Conservation (phyloP, 2,113 vertebrate genomes). For the Cichladusa arquata region DNA sequence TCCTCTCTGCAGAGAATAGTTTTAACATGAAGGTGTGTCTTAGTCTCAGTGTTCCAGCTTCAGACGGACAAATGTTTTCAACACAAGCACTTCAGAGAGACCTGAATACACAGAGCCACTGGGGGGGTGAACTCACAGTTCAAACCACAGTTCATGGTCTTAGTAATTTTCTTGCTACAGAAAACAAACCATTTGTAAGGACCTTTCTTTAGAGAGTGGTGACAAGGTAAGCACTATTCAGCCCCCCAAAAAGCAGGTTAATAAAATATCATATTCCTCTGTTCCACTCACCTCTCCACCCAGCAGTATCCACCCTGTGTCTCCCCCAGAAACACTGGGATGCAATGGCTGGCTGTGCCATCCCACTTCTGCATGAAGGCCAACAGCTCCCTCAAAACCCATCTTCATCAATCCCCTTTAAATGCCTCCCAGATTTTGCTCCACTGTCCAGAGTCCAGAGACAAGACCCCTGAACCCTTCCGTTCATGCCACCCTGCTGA, state of each 20-base stretch:
- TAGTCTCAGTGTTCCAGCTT: not conserved
- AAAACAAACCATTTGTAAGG: not conserved
- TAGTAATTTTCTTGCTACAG: not conserved
- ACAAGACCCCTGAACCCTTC: fast-evolving
- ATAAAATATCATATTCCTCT: not conserved
- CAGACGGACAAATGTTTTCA: not conserved
- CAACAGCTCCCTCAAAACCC: not conserved
- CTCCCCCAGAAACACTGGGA: not conserved
- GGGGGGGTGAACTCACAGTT: not conserved
- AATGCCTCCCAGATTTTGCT: not conserved
- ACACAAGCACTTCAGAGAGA: not conserved
- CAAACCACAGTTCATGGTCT: not conserved
- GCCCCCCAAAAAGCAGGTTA: not conserved
- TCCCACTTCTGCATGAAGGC: not conserved
- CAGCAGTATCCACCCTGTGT: not conserved
- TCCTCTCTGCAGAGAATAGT: not conserved
- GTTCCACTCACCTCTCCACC: not conserved
- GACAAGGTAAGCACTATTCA: not conserved
- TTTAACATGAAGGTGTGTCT: not conserved
- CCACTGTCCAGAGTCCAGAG: fast-evolving
- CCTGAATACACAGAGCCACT: not conserved
- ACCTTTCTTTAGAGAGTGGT: not conserved
- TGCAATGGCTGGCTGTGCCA: not conserved
- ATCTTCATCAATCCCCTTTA: not conserved
- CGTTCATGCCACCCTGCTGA: not conserved